Percentiles rank a stretch among this genome's conserved stretches.
These are phyloP conservation scores for Origma solitaria DNA, from an alignment of 2,113 vertebrate genomes.

Conservation along the genomic window DNA sequence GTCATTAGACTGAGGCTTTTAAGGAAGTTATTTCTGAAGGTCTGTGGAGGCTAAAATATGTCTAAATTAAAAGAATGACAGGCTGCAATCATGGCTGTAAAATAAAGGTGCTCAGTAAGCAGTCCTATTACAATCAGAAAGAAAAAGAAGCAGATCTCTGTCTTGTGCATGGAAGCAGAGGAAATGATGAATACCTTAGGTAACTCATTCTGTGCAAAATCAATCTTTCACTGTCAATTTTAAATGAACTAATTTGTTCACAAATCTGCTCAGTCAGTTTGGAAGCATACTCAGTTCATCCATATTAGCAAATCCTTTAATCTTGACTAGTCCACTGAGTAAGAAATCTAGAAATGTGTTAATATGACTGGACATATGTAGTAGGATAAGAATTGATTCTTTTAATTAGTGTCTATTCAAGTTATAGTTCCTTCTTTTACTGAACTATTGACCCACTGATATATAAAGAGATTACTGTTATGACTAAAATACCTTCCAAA, in stretches of 20 bases:
- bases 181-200: constrained; percentile 82
- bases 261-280: constrained; percentile 91
- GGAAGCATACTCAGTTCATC: constrained; percentile 90
- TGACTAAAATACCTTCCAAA: constrained; percentile 59
- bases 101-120: constrained; percentile 82
- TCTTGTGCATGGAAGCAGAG: constrained; percentile 72
- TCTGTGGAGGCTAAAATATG: constrained; percentile 77
- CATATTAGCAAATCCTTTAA: constrained; percentile 99
- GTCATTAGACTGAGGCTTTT: constrained; percentile 81
- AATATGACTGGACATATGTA: constrained; percentile 96
- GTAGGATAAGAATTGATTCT: constrained; percentile 93
- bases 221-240: constrained; percentile 90
- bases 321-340: constrained; percentile 90
- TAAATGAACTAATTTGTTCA: constrained; percentile 97
- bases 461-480: constrained; percentile 71
- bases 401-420: constrained; percentile 95
- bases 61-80: constrained; percentile 84
- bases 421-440: constrained; percentile 74
- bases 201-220: constrained; percentile 84
- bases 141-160: constrained; percentile 74
- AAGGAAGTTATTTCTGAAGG: constrained; percentile 82
- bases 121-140: constrained; percentile 82
- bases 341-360: constrained; percentile 90
- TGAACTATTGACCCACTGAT: constrained; percentile 81
- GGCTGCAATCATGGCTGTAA: constrained; percentile 78